phyloP scores from a whole-genome alignment of 2,888 invertebrate genomes.

The Plagiodera versicolora region DNA sequence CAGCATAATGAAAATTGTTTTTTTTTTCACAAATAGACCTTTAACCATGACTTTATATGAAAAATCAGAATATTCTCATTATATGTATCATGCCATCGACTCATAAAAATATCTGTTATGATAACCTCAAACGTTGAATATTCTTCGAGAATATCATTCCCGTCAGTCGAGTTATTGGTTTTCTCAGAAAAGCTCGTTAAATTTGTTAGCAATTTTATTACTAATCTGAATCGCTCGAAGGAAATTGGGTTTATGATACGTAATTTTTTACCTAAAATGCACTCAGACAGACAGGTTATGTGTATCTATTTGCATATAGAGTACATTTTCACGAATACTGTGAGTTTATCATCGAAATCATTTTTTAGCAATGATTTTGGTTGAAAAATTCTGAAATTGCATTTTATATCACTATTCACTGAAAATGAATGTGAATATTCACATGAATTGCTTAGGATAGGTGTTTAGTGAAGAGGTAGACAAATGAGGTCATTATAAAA shows the following conservation, averaged over 20 bases:
- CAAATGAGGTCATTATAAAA: no score
- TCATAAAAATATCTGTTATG: not conserved
- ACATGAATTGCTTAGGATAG: no score
- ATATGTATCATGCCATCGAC: not conserved
- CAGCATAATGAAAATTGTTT: no score
- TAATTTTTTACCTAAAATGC: not conserved
- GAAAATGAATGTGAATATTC: no score
- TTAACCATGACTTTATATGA: no score
- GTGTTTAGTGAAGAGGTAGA: no score
- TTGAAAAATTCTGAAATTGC: no score
- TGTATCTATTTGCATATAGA: not conserved
- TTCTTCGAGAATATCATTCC: conserved; percentile 13
- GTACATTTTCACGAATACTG: not conserved
- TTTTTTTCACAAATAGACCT: no score
- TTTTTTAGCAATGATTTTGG: no score
- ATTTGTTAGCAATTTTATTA: not conserved
- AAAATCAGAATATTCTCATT: not conserved
- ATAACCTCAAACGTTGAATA: not conserved
- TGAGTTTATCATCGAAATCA: no score
- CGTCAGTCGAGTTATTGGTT: conserved; percentile 17
- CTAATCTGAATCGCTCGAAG: not conserved
- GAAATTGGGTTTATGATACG: not conserved
- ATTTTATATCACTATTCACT: no score
- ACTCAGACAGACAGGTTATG: not conserved
- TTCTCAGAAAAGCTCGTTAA: conserved; percentile 16